Evolutionary conservation across 2,797 vertebrate species (phyloP).

Genomic region (Pitangus sulphuratus): DNA sequence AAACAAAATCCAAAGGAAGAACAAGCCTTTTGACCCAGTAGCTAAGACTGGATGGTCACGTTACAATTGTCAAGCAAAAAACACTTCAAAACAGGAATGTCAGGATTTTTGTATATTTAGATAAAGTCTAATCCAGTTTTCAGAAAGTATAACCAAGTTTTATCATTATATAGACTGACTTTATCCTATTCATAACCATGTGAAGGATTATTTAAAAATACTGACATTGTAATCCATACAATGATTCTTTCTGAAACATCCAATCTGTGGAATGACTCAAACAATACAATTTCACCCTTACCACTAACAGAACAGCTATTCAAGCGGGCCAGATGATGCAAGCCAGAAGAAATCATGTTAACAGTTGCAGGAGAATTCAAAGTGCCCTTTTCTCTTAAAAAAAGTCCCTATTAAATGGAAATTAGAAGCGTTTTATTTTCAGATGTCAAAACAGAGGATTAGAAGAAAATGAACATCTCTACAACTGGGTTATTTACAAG

Average conservation of each 20-base stretch:
- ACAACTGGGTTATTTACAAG: conserved; percentile 25
- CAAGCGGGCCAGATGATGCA: conserved; percentile 1
- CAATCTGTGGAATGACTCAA: conserved; percentile 41
- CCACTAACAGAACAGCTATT: not conserved
- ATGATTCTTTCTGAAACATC: not conserved
- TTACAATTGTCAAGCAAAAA: not conserved
- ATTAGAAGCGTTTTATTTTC: conserved; percentile 39
- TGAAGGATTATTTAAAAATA: conserved; percentile 45
- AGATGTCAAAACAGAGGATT: conserved; percentile 54
- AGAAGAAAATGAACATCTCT: conserved; percentile 18
- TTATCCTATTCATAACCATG: conserved; percentile 35
- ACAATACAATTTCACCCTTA: not conserved
- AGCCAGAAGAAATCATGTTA: conserved; percentile 32
- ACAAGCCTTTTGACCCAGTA: not conserved
- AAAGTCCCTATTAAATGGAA: conserved; percentile 27
- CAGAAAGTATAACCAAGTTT: conserved; percentile 35
- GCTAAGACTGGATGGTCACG: not conserved
- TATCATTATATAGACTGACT: conserved; percentile 43
- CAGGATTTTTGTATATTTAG: conserved; percentile 51
- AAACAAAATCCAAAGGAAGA: not conserved
- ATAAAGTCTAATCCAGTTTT: conserved; percentile 41
- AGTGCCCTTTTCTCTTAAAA: not conserved
- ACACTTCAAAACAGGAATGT: conserved; percentile 27
- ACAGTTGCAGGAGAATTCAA: conserved; percentile 29
- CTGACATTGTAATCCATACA: conserved; percentile 47